Percentiles rank a stretch among this genome's conserved stretches.
Conservation (phyloP, 2,888 invertebrate species). For the Cephus nigrinus region DNA sequence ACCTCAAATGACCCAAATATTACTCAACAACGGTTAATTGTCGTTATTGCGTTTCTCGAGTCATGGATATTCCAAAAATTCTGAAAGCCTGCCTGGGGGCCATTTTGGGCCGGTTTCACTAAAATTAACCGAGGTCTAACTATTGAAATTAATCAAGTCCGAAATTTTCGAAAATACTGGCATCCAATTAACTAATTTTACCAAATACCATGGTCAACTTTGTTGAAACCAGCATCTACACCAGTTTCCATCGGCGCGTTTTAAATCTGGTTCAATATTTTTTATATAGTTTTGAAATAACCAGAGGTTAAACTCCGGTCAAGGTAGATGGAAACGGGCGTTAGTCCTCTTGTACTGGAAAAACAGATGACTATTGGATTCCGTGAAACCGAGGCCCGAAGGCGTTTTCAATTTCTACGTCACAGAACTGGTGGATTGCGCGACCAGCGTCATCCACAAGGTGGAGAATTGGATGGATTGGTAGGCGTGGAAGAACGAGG, state of each 20-base stretch:
- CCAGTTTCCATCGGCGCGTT: no score
- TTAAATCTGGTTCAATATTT: no score
- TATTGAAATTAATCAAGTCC: no score
- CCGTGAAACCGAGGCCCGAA: neutral
- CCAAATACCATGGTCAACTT: no score
- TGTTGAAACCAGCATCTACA: no score
- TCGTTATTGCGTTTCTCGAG: slow-evolving; percentile 14
- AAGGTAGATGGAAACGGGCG: neutral
- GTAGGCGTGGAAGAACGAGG: slow-evolving; percentile 25
- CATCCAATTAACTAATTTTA: no score
- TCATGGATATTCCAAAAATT: slow-evolving; percentile 17
- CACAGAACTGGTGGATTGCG: neutral
- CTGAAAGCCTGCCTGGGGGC: slow-evolving; percentile 18
- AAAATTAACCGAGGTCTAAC: neutral
- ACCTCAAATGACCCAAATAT: slow-evolving; percentile 27
- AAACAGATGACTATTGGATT: neutral
- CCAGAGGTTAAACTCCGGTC: no score
- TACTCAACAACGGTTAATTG: slow-evolving; percentile 26
- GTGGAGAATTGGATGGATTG: slow-evolving; percentile 1
- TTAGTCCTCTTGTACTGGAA: neutral
- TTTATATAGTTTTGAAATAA: no score
- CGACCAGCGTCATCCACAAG: slow-evolving; percentile 2
- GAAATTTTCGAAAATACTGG: no score
- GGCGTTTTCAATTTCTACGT: neutral
- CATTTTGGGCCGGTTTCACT: neutral